Evolutionary conservation across 37 sponge, comb jelly and placozoan species (phyloP), one percentile per base, ranked within the genome.

Genomic region (Haliclona indistincta): DNA sequence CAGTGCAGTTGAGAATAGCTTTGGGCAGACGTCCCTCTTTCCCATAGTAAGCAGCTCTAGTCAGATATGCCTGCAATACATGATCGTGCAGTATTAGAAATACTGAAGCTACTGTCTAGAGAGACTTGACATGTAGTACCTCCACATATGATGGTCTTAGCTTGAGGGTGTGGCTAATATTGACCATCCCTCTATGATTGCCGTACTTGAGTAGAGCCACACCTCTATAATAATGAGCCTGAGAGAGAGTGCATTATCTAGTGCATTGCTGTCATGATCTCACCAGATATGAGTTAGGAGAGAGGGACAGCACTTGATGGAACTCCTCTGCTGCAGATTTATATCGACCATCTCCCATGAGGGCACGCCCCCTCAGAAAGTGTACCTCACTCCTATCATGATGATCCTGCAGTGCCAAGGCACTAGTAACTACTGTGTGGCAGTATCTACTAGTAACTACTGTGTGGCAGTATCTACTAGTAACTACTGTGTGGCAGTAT

Each of bases 1-100:
- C 89, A 37, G 88, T 91, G 67, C 98, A 97, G 88, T 97, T 97
- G 66, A 97, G 77, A 23, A 97, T 91, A 39, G 93, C 98, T 52
- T 94, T 94, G 17, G 86, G 45, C 52, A 80, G 74, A 3, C 93
- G 76, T 29, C 88, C 89, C 19, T 76, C 49, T 76, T 76, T 73
- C 0, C 80, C 84, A 83, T 67, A 97, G 72, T 80, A 75, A 52
- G 84, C 76, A 29, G 97, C 94, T 28, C 97, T 54, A 22, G 89
- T 89, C 15, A 96, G 68, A 63, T 75, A 96, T 19, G 85, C 89
- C 84, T 96, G 72, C 56, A 32, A n/a, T 61, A 19, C 15, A 61
- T 61, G 63, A 13, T 23, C 15, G 63, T 28, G 10, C 28, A n/a
- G 10, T 61, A 28, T 61, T 23, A 47, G 15, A 17, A 47, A 17